These are phyloP conservation scores for Ceyx margarethae DNA, from an alignment of 2,113 vertebrate genomes.

Conservation along the genomic window DNA sequence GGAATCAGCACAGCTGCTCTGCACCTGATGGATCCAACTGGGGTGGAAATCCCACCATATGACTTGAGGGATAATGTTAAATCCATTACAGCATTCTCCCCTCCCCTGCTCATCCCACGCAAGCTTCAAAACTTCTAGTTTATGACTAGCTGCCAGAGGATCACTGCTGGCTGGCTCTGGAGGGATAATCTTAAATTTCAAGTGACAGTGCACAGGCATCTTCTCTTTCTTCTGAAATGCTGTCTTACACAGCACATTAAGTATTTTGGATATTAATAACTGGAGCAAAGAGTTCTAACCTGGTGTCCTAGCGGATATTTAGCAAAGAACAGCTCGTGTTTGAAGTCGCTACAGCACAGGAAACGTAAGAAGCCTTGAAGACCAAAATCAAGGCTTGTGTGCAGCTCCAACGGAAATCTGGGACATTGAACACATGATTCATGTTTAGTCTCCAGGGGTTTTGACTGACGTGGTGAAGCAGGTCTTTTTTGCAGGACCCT, in stretches of 20 bases:
- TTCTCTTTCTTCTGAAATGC: conserved; percentile 5
- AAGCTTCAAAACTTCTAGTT: conserved; percentile 35
- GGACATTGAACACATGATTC: not conserved
- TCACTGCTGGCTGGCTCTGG: conserved; percentile 8
- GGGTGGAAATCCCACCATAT: conserved; percentile 39
- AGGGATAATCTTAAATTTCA: conserved; percentile 49
- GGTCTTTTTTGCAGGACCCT: not conserved
- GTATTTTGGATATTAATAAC: conserved; percentile 39
- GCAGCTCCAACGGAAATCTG: conserved; percentile 32
- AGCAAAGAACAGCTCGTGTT: not conserved
- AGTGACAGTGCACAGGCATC: conserved; percentile 27
- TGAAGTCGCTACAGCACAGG: conserved; percentile 26
- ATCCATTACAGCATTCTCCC: conserved; percentile 25
- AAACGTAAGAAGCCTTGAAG: conserved; percentile 41
- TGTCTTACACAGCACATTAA: conserved; percentile 40
- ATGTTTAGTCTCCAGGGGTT: conserved; percentile 34
- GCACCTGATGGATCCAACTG: rapidly evolving
- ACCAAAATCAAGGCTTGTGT: not conserved
- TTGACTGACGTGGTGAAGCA: not conserved
- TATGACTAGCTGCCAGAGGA: conserved; percentile 20
- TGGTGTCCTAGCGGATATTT: conserved; percentile 39
- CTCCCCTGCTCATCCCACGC: conserved; percentile 50
- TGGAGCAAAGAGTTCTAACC: conserved; percentile 51
- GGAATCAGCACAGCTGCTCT: conserved; percentile 28
- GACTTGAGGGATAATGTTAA: conserved; percentile 29